phyloP scores from a whole-genome alignment of 2,113 vertebrate genomes.

The Vicugna pacos region DNA sequence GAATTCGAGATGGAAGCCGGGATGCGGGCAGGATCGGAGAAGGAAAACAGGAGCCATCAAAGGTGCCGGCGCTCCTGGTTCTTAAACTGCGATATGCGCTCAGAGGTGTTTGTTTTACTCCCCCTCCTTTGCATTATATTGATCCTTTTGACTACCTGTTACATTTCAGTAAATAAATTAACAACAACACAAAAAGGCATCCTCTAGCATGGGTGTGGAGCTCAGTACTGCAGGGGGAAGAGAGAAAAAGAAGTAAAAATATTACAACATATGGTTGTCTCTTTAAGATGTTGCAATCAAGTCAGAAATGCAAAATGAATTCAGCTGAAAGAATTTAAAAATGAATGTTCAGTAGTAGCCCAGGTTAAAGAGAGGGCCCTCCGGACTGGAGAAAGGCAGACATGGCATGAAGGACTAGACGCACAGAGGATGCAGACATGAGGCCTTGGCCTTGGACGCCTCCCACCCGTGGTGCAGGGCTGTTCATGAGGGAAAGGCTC shows the following conservation, averaged over 20 bases:
- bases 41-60: accelerated
- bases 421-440: accelerated
- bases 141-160: not conserved
- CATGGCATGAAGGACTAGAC: accelerated
- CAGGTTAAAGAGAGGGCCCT: too few species aligned
- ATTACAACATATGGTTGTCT: not conserved
- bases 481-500: not conserved
- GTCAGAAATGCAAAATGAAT: not conserved
- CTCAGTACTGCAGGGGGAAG: accelerated
- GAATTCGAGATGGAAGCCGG: accelerated
- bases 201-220: accelerated
- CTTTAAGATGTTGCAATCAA: not conserved
- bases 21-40: accelerated
- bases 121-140: too few species aligned
- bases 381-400: accelerated
- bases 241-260: not conserved
- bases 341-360: accelerated
- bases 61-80: accelerated
- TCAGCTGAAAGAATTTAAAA: not conserved
- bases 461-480: accelerated
- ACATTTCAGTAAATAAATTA: not conserved
- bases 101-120: not conserved
- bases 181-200: not conserved
- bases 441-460: accelerated
- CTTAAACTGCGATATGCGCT: not conserved